A percentile compares a stretch with the other conserved stretches of the same genome.
These are phyloP conservation scores for Aphelinus certus DNA, from an alignment of 1,140 invertebrate genomes.

Conservation along the genomic window DNA sequence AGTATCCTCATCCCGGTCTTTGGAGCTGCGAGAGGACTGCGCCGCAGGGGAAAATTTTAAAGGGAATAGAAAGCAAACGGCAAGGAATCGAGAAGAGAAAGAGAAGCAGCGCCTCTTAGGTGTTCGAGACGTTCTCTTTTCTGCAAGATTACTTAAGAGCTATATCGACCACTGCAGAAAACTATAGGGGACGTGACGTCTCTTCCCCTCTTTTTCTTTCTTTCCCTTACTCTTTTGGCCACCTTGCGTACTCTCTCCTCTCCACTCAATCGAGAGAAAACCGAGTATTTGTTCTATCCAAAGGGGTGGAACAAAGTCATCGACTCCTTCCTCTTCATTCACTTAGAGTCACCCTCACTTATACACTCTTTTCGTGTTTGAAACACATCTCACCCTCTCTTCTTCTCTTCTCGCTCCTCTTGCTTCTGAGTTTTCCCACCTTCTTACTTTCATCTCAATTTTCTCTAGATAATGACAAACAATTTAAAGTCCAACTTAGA, in stretches of 20 bases:
- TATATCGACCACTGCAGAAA: too few species aligned
- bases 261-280: slow-evolving; percentile 18
- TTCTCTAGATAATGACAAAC: slow-evolving; percentile 40
- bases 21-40: too few species aligned
- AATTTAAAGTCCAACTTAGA: slow-evolving; percentile 4
- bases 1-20: too few species aligned
- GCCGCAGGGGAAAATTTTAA: too few species aligned
- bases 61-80: too few species aligned
- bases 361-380: slow-evolving; percentile 5
- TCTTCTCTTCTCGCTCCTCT: background rate
- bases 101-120: background rate
- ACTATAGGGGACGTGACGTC: too few species aligned
- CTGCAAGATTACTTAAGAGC: too few species aligned
- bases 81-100: background rate
- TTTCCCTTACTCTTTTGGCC: background rate
- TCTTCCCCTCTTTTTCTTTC: slow-evolving; percentile 5
- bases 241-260: background rate
- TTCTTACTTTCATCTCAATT: slow-evolving; percentile 34
- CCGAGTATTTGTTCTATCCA: slow-evolving; percentile 38
- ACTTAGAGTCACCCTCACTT: slow-evolving; percentile 31
- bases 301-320: slow-evolving; percentile 21
- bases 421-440: background rate
- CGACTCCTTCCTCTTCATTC: slow-evolving; percentile 31
- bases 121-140: background rate
- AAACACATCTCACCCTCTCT: background rate